Percentiles rank a stretch among this genome's conserved stretches.
phyloP scores from a whole-genome alignment of 2,113 vertebrate genomes.

The Neolamprologus modestus region DNA sequence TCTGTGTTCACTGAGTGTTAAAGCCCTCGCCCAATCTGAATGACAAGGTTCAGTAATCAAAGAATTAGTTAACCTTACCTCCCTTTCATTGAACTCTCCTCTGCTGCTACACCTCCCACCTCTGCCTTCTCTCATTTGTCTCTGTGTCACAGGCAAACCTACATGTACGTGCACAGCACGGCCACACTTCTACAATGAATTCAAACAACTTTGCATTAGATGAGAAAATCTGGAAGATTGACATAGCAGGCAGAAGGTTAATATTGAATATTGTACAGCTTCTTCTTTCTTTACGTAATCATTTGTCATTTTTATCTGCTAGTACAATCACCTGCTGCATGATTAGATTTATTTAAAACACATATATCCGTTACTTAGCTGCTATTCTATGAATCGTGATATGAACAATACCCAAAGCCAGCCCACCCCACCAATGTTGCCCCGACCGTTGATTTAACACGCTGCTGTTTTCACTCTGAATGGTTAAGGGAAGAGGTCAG shows the following conservation, averaged over 20 bases:
- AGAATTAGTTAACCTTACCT: constrained; percentile 56
- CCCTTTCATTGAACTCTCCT: constrained; percentile 32
- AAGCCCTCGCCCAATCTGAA: constrained; percentile 38
- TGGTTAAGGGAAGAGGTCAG: neutral
- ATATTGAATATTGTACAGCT: neutral
- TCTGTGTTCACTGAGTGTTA: neutral
- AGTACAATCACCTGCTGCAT: neutral
- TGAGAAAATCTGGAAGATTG: neutral
- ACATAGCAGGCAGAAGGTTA: neutral
- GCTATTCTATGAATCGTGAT: neutral
- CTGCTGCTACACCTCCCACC: neutral
- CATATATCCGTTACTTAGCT: neutral
- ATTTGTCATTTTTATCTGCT: neutral
- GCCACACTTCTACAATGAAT: neutral
- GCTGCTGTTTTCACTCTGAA: neutral
- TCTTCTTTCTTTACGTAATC: neutral
- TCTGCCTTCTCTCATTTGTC: neutral
- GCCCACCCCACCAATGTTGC: neutral
- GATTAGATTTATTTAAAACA: neutral
- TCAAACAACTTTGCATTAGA: neutral
- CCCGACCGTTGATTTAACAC: neutral
- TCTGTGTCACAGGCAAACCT: neutral
- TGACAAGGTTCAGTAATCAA: constrained; percentile 73
- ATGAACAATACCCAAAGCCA: neutral
- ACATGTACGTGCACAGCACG: neutral